Evolutionary conservation across 2,888 invertebrate species (phyloP).

Genomic region (Cancer borealis): DNA sequence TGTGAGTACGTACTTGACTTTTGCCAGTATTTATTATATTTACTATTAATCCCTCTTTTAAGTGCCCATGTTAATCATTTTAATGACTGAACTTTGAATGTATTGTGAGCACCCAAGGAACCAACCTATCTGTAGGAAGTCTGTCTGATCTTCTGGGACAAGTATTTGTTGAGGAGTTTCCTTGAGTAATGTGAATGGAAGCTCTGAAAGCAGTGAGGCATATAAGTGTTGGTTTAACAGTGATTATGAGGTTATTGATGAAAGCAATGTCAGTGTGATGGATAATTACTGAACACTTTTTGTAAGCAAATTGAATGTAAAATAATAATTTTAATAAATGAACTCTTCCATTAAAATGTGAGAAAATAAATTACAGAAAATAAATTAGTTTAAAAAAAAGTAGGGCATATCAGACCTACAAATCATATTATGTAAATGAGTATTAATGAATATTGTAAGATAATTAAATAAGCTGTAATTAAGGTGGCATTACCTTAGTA

Average conservation of each 20-base stretch:
- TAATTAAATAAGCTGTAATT: constrained; percentile 7
- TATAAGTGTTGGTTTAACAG: constrained; percentile 28
- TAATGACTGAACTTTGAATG: neutral
- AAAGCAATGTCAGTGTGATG: neutral
- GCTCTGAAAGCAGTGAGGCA: constrained; percentile 59
- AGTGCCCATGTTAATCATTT: neutral
- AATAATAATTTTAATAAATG: neutral
- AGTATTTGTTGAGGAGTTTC: constrained; percentile 63
- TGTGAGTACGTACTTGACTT: neutral
- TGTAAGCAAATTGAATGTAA: constrained; percentile 11
- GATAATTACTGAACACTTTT: neutral
- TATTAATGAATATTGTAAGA: neutral
- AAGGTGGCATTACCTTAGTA: neutral
- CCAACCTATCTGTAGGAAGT: constrained; percentile 72
- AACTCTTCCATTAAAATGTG: constrained; percentile 14
- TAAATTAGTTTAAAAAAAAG: neutral
- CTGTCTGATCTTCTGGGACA: constrained; percentile 65
- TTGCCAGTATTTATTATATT: constrained; percentile 11
- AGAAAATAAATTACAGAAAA: neutral
- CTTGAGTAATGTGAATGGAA: constrained; percentile 65
- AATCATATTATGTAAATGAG: neutral
- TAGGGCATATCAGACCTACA: neutral
- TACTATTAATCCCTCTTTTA: neutral
- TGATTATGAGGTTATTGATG: neutral
- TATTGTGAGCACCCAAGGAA: neutral